A percentile compares a stretch with the other conserved stretches of the same genome.
These are phyloP conservation scores for Zaprionus camerounensis DNA, from an alignment of 1,140 invertebrate genomes.

Conservation along the genomic window DNA sequence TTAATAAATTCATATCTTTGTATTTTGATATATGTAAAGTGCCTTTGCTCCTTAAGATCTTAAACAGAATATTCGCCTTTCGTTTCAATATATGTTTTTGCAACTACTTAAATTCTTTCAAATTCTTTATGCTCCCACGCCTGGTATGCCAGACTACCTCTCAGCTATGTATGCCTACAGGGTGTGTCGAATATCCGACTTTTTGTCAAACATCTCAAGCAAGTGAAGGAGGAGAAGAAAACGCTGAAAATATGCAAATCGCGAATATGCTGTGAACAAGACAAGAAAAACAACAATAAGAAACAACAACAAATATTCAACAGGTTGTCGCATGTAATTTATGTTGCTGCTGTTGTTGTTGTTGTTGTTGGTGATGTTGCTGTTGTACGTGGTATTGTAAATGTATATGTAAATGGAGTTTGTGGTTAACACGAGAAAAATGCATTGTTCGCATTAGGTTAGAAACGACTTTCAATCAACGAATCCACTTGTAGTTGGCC, in stretches of 20 bases:
- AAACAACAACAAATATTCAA: slow-evolving; percentile 10
- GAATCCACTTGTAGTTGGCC: background rate
- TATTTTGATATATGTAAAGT: too few relatives aligned
- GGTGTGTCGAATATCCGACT: slow-evolving; percentile 4
- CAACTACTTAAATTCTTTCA: background rate
- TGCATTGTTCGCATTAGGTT: background rate
- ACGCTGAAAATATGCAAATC: slow-evolving; percentile 29
- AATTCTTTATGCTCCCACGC: background rate
- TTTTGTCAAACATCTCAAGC: slow-evolving; percentile 4
- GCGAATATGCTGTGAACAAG: slow-evolving; percentile 21
- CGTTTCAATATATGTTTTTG: too few relatives aligned
- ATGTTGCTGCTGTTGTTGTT: slow-evolving; percentile 5
- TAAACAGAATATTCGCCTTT: too few relatives aligned
- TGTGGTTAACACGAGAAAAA: slow-evolving; percentile 17
- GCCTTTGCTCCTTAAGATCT: too few relatives aligned
- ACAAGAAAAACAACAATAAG: background rate
- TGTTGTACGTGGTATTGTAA: background rate
- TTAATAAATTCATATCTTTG: too few relatives aligned
- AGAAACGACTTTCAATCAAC: background rate
- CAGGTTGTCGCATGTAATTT: slow-evolving; percentile 26
- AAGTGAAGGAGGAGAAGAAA: slow-evolving; percentile 5
- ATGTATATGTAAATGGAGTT: slow-evolving; percentile 5
- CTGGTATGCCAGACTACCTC: background rate
- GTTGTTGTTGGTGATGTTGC: background rate
- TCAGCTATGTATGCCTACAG: background rate